Conservation (phyloP, 2,113 vertebrate genomes). For the Columba janthina region DNA sequence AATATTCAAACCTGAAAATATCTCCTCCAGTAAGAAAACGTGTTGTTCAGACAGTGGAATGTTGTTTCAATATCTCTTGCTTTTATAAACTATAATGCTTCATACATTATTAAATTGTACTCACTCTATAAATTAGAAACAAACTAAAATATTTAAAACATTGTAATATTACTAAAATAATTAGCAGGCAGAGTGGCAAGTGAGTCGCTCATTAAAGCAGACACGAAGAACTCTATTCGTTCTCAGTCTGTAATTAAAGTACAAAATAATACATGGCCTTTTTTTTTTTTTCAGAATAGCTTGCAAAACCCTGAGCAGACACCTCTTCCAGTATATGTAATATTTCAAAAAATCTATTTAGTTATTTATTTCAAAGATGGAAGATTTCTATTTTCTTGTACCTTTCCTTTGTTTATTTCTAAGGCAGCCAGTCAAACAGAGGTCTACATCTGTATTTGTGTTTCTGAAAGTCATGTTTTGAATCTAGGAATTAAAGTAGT, state of each 20-base stretch:
- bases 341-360: background rate
- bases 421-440: background rate
- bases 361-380: background rate
- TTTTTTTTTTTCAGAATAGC: background rate
- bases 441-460: background rate
- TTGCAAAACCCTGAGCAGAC: background rate
- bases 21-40: background rate
- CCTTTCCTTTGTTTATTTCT: background rate
- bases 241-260: background rate
- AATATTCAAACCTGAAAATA: background rate
- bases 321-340: background rate
- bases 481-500: background rate
- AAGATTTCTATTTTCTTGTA: background rate
- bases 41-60: background rate
- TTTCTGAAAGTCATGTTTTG: background rate
- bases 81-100: background rate
- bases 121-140: slow-evolving; percentile 12
- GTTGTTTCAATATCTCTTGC: background rate
- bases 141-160: slow-evolving; percentile 40
- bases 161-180: slow-evolving; percentile 2
- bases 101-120: slow-evolving; percentile 19
- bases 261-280: background rate
- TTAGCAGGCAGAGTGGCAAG: background rate
- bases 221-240: background rate
- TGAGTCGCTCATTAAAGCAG: background rate